A percentile compares a stretch with the other conserved stretches of the same genome.
Evolutionary conservation across 2,797 vertebrate genomes (phyloP).

Genomic region (Periophthalmus magnuspinnatus): DNA sequence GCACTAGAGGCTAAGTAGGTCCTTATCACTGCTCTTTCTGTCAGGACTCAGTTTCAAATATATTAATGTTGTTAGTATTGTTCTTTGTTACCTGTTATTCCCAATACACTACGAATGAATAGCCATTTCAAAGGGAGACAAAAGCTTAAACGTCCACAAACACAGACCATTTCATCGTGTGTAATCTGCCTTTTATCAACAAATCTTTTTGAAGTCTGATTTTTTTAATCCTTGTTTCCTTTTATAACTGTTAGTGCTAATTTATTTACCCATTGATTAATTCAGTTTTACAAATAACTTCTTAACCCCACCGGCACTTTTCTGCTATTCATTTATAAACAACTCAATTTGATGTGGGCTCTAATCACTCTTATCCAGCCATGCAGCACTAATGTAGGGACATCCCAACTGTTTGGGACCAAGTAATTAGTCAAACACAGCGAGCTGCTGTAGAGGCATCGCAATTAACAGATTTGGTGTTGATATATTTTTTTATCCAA

Average conservation of each 20-base stretch:
- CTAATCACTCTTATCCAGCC: conserved; percentile 51
- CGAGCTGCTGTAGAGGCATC: conserved; percentile 23
- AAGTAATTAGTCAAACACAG: conserved; percentile 48
- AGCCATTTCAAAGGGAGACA: not conserved
- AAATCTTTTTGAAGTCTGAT: conserved; percentile 8
- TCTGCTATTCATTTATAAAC: conserved; percentile 37
- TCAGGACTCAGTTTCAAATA: not conserved
- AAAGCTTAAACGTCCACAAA: conserved; percentile 3
- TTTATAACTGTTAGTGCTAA: conserved; percentile 6
- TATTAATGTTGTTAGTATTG: conserved; percentile 10
- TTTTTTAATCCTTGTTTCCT: conserved; percentile 9
- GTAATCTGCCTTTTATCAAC: not conserved
- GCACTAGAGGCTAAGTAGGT: conserved; percentile 87
- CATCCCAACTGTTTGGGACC: conserved; percentile 31
- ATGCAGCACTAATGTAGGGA: conserved; percentile 48
- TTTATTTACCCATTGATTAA: conserved; percentile 39
- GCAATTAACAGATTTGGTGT: conserved; percentile 38
- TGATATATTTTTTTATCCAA: conserved; percentile 5
- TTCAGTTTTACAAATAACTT: conserved; percentile 33
- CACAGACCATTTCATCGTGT: conserved; percentile 7
- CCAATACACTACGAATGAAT: not conserved
- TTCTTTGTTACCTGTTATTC: no score
- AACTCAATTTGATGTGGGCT: conserved; percentile 27
- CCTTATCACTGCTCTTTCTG: conserved; percentile 36
- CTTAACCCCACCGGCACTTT: conserved; percentile 39